Base-by-base conservation (phyloP, 1,140 invertebrate species). In the Leptinotarsa texana region DNA sequence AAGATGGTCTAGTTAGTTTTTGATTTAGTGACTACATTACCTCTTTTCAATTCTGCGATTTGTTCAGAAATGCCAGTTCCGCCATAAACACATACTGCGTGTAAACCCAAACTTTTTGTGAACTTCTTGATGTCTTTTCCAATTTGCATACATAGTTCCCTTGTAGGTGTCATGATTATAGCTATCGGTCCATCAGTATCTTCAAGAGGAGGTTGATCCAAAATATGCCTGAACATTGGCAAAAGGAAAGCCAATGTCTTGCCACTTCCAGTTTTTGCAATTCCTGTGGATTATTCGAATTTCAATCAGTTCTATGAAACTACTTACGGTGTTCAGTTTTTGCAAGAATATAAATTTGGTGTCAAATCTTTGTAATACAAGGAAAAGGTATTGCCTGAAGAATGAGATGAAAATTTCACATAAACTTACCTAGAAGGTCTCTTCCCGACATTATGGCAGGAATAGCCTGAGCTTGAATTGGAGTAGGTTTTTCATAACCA, bases 91-190 rank as follows among this genome's bases (percentile, higher is more conserved):
- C 98, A 99, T 0, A 98, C 98, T 1, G 95, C 94, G 27, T 93
- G 90, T 49, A 99, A 85, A 13, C 91, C 91, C 4, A 98, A 86
- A 1, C 93, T 92, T 82, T 98, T 98, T 0, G 95, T 94, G 84
- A 99, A 99, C 83, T 96, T 98, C 73, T 94, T 95, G 63, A 96
- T 97, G 83, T 99, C 98, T 81, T 97, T 95, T 33, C 96, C 96
- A 76, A 99, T 99, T 86, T 99, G 98, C 93, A 99, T 97, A 79
- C 98, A 99, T 0, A 99, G 87, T 84, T 99, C 98, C 78, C 98
- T 89, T 0, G 98, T 99, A 0, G 98, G 98, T 0, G 97, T 97
- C 96, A 99, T 97, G 62, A 99, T 97, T 8, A 99, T 89, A 1
- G 94, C 90, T 69, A 99, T 97, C 0, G 98, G 98, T 6, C 98